Percentiles rank a stretch among this genome's conserved stretches.
phyloP scores from a whole-genome alignment of 1,140 invertebrate species.

The Drosophila santomea region DNA sequence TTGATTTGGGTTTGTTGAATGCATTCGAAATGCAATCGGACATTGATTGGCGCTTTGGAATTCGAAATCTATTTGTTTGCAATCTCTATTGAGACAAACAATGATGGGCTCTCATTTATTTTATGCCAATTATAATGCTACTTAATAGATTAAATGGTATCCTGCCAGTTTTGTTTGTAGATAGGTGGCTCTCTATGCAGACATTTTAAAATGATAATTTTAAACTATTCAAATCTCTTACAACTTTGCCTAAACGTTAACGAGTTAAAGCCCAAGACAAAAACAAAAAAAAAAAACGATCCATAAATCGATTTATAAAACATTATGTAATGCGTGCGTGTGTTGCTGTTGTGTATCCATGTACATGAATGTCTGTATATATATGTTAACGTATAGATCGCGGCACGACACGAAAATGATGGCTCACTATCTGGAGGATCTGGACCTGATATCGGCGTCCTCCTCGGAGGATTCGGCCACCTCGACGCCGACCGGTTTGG shows the following conservation, averaged over 20 bases:
- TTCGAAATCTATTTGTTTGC: not conserved
- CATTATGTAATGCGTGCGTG: not conserved
- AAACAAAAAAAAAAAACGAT: not conserved
- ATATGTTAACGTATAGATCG: constrained; percentile 65
- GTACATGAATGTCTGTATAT: constrained; percentile 36
- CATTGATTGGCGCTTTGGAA: constrained; percentile 24
- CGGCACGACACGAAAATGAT: constrained; percentile 60
- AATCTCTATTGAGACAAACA: not conserved
- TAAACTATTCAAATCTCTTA: too few species aligned
- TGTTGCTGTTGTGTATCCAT: constrained; percentile 24
- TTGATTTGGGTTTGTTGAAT: constrained; percentile 11
- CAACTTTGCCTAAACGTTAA: not conserved
- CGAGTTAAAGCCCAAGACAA: not conserved
- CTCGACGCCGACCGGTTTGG: constrained; percentile 29
- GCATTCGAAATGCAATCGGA: constrained; percentile 35
- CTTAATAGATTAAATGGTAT: too few species aligned
- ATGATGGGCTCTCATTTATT: too few species aligned
- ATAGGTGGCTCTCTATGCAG: too few species aligned
- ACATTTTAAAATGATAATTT: too few species aligned
- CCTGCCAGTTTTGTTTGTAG: too few species aligned
- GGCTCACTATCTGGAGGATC: constrained; percentile 60
- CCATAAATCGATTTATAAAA: not conserved
- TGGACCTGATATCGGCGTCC: constrained; percentile 47
- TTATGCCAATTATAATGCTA: too few species aligned
- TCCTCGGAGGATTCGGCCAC: constrained; percentile 41